Base-by-base conservation (phyloP, 1,140 invertebrate genomes). In the Pseudobourletiella spinata region DNA sequence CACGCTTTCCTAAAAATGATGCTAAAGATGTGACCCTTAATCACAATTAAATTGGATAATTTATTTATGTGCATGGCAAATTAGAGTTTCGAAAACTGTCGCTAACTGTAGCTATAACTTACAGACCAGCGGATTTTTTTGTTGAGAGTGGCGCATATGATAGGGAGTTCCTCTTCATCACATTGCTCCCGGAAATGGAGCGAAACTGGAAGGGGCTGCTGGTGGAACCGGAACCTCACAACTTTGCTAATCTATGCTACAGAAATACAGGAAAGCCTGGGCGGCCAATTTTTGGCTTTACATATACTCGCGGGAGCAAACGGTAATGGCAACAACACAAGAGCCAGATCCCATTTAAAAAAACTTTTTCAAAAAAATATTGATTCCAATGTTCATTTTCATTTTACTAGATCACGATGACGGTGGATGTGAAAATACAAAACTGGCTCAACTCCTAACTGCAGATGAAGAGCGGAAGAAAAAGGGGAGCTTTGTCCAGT, bases 181-280 rank as follows among this genome's bases (percentile, higher is more conserved):
- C 83, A 0, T 75, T 81, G 59, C 87, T 81, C 80, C 72, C 90
- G 42, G 86, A 88, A 70, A 75, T 78, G 6, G 78, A 80, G n/a
- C 77, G 86, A 15, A 78, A 78, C 44, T 91, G 88, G 88, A 77
- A 76, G 58, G 88, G 88, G 1, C 75, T 89, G 4, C 77, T 88
- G 43, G 82, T 87, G 8, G 81, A 89, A 57, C 85, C 87, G 0
- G 84, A 88, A 72, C 83, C 87, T 0, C 63, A 50, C 35, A 71
- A 68, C 28, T 74, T 70, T 59, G 59, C 67, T 59, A 42, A 57
- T 22, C 61, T n/a, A n/a, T 76, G 14, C 32, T 61, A 6, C 61
- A 42, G 24, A 63, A 67, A 44, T 44, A 66, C n/a, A 52, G 71
- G 48, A 70, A 66, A 59, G 64, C 66, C n/a, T 72, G 68, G 68